Conservation (phyloP, 2,797 vertebrate genomes). For the Pangasius macronema region DNA sequence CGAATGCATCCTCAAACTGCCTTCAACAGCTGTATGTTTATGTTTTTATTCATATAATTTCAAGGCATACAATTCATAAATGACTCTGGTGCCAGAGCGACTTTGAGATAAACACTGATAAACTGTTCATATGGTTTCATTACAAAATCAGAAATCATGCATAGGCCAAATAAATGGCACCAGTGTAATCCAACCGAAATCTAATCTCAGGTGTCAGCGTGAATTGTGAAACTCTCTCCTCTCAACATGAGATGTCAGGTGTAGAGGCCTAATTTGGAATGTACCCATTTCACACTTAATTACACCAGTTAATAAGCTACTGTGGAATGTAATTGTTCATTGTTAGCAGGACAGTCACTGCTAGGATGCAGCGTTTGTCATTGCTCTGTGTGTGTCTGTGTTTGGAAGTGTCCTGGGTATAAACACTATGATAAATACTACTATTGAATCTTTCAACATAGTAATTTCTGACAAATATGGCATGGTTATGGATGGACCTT, state of each 20-base stretch:
- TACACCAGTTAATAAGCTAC: background rate
- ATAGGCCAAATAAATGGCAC: background rate
- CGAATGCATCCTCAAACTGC: no score
- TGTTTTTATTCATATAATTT: no score
- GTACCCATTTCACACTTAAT: background rate
- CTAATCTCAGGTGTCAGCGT: background rate
- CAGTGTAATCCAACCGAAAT: background rate
- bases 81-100: background rate
- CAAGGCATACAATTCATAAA: background rate
- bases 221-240: background rate
- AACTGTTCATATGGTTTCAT: background rate
- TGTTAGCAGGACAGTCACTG: background rate
- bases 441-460: background rate
- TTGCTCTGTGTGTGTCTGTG: background rate
- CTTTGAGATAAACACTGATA: no score
- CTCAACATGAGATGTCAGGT: background rate
- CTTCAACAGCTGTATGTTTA: no score
- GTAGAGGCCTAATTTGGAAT: background rate
- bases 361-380: background rate
- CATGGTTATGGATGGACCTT: background rate
- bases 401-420: background rate
- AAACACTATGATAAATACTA: background rate
- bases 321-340: background rate
- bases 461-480: background rate
- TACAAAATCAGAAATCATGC: background rate